Evolutionary conservation across 2,113 vertebrate genomes (phyloP).

Genomic region (Brevimyrus niger): DNA sequence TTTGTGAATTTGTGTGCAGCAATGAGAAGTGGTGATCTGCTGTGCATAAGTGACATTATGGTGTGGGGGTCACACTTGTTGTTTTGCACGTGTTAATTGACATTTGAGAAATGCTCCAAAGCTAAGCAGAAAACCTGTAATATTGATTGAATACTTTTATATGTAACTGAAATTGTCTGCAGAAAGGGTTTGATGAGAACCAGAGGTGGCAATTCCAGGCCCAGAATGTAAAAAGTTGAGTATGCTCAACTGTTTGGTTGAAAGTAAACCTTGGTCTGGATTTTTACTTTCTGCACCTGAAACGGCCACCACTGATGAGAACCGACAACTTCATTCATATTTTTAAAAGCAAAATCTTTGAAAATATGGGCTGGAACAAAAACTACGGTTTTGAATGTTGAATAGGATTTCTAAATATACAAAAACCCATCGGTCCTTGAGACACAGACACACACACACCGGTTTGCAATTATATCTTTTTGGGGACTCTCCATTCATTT

Average conservation of each 20-base stretch:
- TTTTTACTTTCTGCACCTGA: too few relatives aligned
- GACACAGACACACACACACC: neutral
- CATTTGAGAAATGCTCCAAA: too few relatives aligned
- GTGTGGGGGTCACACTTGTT: too few relatives aligned
- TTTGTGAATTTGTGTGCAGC: too few relatives aligned
- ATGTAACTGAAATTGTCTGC: neutral
- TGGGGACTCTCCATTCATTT: too few relatives aligned
- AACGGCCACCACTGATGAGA: neutral
- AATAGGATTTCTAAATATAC: neutral
- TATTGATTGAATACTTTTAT: neutral
- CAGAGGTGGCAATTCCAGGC: too few relatives aligned
- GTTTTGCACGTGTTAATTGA: too few relatives aligned
- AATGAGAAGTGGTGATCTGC: neutral
- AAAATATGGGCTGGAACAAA: neutral
- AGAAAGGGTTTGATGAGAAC: neutral
- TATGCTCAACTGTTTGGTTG: too few relatives aligned
- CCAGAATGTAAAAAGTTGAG: too few relatives aligned
- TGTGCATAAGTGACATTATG: neutral
- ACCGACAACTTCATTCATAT: neutral
- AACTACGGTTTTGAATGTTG: neutral
- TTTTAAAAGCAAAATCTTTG: neutral
- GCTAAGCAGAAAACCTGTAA: neutral
- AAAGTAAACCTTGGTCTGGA: too few relatives aligned
- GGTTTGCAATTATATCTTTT: too few relatives aligned
- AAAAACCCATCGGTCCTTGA: neutral